Evolutionary conservation across 2,888 invertebrate species (phyloP).

Genomic region (Quadriops clusia): DNA sequence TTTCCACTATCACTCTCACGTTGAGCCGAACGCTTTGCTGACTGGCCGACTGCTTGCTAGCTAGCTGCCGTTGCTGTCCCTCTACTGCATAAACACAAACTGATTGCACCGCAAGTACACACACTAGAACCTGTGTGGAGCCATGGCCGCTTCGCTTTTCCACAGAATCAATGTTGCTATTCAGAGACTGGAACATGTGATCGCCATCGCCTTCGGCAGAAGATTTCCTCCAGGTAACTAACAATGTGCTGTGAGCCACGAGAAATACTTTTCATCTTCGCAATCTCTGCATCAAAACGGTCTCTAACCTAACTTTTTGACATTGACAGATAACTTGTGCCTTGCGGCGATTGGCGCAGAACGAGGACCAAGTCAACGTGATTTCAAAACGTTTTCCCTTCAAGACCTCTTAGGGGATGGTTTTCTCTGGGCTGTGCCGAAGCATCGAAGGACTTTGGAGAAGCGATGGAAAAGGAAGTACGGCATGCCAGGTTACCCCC

Average conservation of each 20-base stretch:
- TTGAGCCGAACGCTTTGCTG: constrained; percentile 9
- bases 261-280: constrained; percentile 1
- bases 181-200: constrained; percentile 35
- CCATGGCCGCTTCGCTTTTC: constrained; percentile 9
- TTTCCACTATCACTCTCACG: constrained; percentile 22
- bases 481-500: constrained; percentile 52
- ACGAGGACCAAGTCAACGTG: too few species aligned
- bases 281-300: neutral
- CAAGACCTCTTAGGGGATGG: constrained; percentile 60
- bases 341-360: constrained; percentile 19
- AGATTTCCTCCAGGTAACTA: constrained; percentile 40
- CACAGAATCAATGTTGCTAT: constrained; percentile 28
- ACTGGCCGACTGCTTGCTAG: constrained; percentile 6
- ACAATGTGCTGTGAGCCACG: constrained; percentile 7
- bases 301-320: constrained; percentile 20
- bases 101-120: too few species aligned
- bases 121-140: neutral
- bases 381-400: constrained; percentile 38
- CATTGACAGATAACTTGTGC: constrained; percentile 28
- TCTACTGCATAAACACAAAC: constrained; percentile 11
- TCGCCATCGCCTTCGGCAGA: constrained; percentile 29
- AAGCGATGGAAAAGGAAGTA: constrained; percentile 60
- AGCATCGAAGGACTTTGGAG: constrained; percentile 64
- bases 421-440: constrained; percentile 73
- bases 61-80: constrained; percentile 13